These are phyloP conservation scores for Atta colombica DNA, from an alignment of 1,140 invertebrate species.

Conservation along the genomic window DNA sequence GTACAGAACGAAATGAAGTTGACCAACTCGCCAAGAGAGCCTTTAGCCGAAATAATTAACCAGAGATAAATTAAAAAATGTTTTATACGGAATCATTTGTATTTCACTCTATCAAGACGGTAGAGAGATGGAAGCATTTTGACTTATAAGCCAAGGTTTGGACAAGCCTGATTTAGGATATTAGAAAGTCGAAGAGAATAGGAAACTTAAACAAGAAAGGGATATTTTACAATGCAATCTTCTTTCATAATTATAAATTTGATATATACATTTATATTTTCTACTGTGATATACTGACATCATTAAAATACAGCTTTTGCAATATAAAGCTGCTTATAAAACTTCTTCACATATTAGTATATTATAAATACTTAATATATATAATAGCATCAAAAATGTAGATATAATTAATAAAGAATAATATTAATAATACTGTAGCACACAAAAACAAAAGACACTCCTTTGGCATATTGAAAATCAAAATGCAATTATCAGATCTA, in stretches of 20 bases:
- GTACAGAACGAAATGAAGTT: too few species aligned
- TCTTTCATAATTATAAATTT: not conserved
- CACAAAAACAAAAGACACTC: not conserved
- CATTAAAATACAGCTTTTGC: slow-evolving; percentile 29
- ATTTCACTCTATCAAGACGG: not conserved
- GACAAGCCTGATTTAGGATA: not conserved
- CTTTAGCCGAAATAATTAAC: too few species aligned
- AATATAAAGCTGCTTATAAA: not conserved
- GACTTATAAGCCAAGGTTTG: too few species aligned
- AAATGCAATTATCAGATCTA: slow-evolving; percentile 50
- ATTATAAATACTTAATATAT: slow-evolving; percentile 8
- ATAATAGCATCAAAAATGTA: slow-evolving; percentile 9
- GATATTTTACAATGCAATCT: not conserved
- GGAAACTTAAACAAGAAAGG: not conserved
- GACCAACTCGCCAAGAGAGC: too few species aligned
- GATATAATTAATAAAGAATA: slow-evolving; percentile 18
- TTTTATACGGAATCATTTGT: not conserved
- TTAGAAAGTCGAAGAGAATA: not conserved
- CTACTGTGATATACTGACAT: not conserved
- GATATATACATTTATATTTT: not conserved
- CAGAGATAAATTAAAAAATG: too few species aligned
- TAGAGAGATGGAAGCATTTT: too few species aligned
- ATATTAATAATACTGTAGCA: slow-evolving; percentile 22
- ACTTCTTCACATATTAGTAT: not conserved
- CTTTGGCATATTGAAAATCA: slow-evolving; percentile 25